These are phyloP conservation scores for Sarcophaga subvicina DNA, from an alignment of 2,888 invertebrate genomes.

Conservation along the genomic window DNA sequence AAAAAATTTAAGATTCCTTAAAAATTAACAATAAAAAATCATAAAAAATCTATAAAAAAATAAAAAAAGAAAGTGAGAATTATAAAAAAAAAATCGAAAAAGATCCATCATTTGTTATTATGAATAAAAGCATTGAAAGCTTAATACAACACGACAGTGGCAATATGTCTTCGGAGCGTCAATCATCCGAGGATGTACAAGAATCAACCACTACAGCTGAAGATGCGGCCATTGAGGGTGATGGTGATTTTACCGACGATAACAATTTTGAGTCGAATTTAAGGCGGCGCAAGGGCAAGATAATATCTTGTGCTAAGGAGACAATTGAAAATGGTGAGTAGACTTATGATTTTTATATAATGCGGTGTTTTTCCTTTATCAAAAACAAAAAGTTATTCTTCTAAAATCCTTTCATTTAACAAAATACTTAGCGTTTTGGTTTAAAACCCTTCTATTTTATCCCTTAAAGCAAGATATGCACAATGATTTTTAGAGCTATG, in stretches of 20 bases:
- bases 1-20: background rate
- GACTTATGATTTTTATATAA: no score
- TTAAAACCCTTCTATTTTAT: no score
- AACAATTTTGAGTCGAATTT: conserved; percentile 81
- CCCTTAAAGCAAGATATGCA: fast-evolving
- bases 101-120: conserved; percentile 52
- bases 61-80: background rate
- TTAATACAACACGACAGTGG: conserved; percentile 75
- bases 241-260: conserved; percentile 78
- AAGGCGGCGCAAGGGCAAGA: conserved; percentile 81
- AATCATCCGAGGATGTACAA: conserved; percentile 80
- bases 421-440: no score
- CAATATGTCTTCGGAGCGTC: conserved; percentile 76
- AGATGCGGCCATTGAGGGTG: conserved; percentile 74
- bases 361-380: no score
- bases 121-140: conserved; percentile 80
- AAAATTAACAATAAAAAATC: background rate
- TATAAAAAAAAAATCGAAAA: background rate
- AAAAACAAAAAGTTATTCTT: no score
- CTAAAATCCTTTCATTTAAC: no score
- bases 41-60: background rate
- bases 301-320: conserved; percentile 82
- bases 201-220: conserved; percentile 77
- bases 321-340: conserved; percentile 82
- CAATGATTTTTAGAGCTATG: no score